A percentile compares a stretch with the other conserved stretches of the same genome.
phyloP scores from a whole-genome alignment of 2,113 vertebrate genomes.

The Percopsis transmontana region DNA sequence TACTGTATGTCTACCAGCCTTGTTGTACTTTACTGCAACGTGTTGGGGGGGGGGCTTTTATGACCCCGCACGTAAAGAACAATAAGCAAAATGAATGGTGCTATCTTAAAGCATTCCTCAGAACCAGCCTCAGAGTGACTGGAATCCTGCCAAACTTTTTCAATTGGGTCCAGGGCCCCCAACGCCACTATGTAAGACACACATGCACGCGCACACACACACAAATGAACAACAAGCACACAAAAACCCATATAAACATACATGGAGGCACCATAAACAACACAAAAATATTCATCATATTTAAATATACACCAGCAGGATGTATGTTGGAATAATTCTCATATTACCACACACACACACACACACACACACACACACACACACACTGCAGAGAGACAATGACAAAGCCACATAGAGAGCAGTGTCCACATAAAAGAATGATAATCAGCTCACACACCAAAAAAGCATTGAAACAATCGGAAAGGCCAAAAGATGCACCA shows the following conservation, averaged over 20 bases:
- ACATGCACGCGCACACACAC: conserved; percentile 5
- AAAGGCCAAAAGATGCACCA: conserved; percentile 2
- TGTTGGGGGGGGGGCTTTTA: conserved; percentile 17
- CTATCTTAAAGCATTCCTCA: conserved; percentile 45
- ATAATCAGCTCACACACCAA: not conserved
- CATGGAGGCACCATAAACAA: conserved; percentile 20
- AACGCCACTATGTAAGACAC: not conserved
- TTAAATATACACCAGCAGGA: no score
- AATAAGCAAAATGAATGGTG: conserved; percentile 44
- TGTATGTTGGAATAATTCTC: no score
- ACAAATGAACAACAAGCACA: conserved; percentile 3
- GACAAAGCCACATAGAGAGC: no score
- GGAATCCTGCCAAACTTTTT: conserved; percentile 42
- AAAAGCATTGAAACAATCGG: not conserved
- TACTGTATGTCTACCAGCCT: conserved; percentile 29
- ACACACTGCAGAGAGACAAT: no score
- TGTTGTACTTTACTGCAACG: conserved; percentile 47
- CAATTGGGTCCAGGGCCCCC: conserved; percentile 11
- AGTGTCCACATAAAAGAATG: not conserved
- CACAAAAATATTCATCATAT: not conserved
- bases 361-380: conserved; percentile 7
- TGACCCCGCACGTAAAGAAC: conserved; percentile 42
- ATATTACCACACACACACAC: not conserved
- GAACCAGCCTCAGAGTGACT: conserved; percentile 46
- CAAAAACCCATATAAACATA: conserved; percentile 14